phyloP scores from a whole-genome alignment of 92 coral and sea anemone species.

The Zoanthus gigantus region DNA sequence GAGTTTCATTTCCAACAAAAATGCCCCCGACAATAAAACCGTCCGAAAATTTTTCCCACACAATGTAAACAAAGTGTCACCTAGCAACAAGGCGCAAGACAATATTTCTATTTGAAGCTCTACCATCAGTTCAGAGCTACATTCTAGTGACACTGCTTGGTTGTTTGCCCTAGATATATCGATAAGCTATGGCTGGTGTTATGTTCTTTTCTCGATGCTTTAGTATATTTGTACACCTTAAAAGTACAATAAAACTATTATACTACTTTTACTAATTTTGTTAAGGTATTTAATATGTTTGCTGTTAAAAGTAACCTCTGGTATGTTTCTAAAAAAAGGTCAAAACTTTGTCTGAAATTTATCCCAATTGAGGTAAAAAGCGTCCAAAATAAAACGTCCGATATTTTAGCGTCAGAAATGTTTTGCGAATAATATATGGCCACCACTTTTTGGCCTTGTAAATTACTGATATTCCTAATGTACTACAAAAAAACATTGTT shows the following conservation, averaged over 20 bases:
- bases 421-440: too few relatives aligned
- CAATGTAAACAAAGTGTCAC: too few relatives aligned
- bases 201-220: background rate
- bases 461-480: too few relatives aligned
- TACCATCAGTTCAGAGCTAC: background rate
- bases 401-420: too few relatives aligned
- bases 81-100: too few relatives aligned
- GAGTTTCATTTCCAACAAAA: too few relatives aligned
- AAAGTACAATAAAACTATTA: conserved; percentile 5
- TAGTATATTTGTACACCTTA: conserved; percentile 26
- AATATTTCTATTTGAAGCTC: background rate
- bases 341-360: background rate
- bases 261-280: background rate
- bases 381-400: background rate
- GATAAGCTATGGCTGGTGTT: background rate
- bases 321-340: background rate
- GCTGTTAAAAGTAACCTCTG: background rate
- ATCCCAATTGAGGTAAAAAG: background rate
- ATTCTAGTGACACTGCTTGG: too few relatives aligned
- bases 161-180: too few relatives aligned
- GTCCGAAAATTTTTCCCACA: too few relatives aligned
- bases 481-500: too few relatives aligned
- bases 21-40: too few relatives aligned
- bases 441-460: too few relatives aligned
- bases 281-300: background rate